Percentiles rank a stretch among this genome's conserved stretches.
Conservation (phyloP, 2,888 invertebrate species). For the Chaetogeoica ovagalla region DNA sequence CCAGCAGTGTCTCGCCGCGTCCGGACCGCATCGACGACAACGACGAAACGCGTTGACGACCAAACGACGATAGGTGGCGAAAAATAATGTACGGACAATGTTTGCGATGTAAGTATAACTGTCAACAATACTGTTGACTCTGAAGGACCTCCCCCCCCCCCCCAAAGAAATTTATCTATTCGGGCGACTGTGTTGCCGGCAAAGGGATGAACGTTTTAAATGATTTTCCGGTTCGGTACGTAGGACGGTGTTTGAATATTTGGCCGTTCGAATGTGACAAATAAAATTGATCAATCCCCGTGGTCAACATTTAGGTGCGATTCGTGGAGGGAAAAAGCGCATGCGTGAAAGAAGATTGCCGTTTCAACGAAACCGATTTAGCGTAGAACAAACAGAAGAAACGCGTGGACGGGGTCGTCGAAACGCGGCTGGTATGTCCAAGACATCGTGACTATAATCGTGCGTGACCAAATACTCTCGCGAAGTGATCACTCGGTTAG, state of each 20-base stretch:
- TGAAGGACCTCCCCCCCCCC: too few relatives aligned
- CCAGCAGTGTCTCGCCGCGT: too few relatives aligned
- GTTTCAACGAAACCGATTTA: constrained; percentile 65
- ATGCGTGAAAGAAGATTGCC: constrained; percentile 68
- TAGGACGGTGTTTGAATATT: not conserved
- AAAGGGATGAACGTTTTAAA: constrained; percentile 73
- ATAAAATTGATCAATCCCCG: not conserved
- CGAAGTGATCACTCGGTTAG: constrained; percentile 87
- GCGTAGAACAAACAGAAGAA: constrained; percentile 74
- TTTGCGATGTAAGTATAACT: constrained; percentile 68
- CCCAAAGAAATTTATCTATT: constrained; percentile 80
- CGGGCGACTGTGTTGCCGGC: constrained; percentile 76
- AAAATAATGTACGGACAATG: constrained; percentile 71
- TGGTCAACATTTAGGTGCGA: constrained; percentile 60
- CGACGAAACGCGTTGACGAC: too few relatives aligned
- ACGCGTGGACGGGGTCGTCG: constrained; percentile 80
- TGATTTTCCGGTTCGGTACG: constrained; percentile 68
- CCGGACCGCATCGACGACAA: too few relatives aligned
- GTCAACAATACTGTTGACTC: constrained; percentile 84
- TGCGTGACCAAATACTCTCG: constrained; percentile 93
- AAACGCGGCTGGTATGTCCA: constrained; percentile 95
- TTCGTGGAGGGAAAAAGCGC: constrained; percentile 64
- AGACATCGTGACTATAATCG: constrained; percentile 74
- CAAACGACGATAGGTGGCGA: constrained; percentile 78
- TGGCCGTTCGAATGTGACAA: not conserved